phyloP scores from a whole-genome alignment of 2,113 vertebrate species.

The Climacteris rufus region DNA sequence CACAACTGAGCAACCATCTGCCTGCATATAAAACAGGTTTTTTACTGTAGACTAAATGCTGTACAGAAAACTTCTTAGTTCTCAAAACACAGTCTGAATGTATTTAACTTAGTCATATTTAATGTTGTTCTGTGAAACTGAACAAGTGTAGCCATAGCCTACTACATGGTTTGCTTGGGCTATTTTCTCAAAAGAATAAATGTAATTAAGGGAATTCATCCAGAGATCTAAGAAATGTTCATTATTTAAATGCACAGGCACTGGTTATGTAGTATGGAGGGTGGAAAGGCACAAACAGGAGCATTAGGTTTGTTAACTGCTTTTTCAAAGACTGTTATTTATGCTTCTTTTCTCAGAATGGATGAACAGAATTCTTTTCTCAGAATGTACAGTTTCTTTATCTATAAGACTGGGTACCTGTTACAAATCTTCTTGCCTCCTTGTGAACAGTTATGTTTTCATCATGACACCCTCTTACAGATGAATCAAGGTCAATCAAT shows the following conservation, averaged over 20 bases:
- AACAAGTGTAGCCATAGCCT: neutral
- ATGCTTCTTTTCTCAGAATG: neutral
- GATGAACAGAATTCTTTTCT: neutral
- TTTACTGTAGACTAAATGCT: neutral
- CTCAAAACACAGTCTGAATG: neutral
- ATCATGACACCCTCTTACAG: neutral
- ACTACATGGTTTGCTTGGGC: neutral
- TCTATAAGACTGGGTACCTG: neutral
- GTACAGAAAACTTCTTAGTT: neutral
- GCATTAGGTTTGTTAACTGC: neutral
- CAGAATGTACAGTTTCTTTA: neutral
- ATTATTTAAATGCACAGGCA: neutral
- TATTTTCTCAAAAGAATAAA: neutral
- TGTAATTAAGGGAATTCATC: neutral
- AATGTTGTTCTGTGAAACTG: neutral
- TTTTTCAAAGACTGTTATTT: neutral
- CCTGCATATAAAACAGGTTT: neutral
- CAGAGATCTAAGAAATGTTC: neutral
- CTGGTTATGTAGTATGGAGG: neutral
- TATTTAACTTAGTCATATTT: neutral
- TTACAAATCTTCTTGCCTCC: neutral
- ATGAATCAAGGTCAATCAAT: neutral
- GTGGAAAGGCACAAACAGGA: neutral
- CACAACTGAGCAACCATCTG: conserved; percentile 7
- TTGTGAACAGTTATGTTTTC: neutral